Conservation (phyloP, 2,888 invertebrate genomes). For the Nephrotoma guestfalica region DNA sequence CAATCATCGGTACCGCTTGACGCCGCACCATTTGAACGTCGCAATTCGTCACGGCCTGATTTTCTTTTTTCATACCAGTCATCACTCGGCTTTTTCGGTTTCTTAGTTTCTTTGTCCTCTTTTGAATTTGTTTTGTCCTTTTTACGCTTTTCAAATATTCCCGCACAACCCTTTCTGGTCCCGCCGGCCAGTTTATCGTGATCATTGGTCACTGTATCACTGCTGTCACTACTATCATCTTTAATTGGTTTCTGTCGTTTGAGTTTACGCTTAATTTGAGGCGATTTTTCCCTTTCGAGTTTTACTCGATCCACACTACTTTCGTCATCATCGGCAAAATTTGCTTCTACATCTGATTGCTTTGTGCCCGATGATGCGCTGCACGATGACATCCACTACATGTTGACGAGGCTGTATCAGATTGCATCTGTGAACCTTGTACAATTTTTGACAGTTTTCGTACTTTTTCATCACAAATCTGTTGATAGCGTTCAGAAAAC, state of each 20-base stretch:
- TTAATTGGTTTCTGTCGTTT: not conserved
- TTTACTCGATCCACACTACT: not conserved
- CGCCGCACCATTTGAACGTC: not conserved
- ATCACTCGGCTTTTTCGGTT: not conserved
- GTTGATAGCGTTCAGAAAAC: not conserved
- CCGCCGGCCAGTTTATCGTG: not conserved
- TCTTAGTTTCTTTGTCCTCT: not conserved
- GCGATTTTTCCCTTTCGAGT: not conserved
- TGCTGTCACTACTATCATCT: not conserved
- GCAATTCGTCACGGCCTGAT: not conserved
- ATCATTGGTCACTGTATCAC: not conserved
- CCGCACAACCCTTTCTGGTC: not conserved
- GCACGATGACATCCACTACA: not conserved
- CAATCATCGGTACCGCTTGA: not conserved
- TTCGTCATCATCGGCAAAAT: not conserved
- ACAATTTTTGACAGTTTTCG: not conserved
- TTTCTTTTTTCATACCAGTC: not conserved
- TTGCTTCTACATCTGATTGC: not conserved
- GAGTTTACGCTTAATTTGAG: not conserved
- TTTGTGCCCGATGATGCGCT: not conserved
- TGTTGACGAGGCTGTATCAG: not conserved
- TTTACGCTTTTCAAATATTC: not conserved
- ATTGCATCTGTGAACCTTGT: not conserved
- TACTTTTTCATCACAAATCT: not conserved
- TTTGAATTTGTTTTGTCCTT: not conserved